Evolutionary conservation across 2,888 invertebrate species (phyloP).

Genomic region (Phalangium opilio): DNA sequence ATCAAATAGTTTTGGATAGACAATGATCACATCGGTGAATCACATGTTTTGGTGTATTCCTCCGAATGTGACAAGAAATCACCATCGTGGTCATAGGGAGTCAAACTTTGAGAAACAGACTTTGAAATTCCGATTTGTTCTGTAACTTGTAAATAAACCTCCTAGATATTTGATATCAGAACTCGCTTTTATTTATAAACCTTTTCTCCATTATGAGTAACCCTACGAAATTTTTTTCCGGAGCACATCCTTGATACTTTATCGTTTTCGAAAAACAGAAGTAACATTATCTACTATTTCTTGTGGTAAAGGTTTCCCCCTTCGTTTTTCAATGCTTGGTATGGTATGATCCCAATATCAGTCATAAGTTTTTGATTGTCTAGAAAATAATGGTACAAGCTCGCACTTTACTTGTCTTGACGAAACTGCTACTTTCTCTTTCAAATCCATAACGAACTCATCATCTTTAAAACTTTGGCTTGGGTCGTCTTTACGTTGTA

Average conservation of each 20-base stretch:
- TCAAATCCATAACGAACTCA: too few species aligned
- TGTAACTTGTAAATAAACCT: constrained; percentile 2
- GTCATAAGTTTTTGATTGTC: not conserved
- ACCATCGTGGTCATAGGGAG: constrained; percentile 5
- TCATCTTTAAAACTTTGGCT: too few species aligned
- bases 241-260: not conserved
- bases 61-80: constrained; percentile 2
- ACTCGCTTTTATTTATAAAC: constrained; percentile 1
- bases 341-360: not conserved
- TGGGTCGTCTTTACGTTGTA: too few species aligned
- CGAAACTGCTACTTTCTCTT: too few species aligned
- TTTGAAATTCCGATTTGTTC: not conserved
- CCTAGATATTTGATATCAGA: not conserved
- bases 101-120: constrained; percentile 6
- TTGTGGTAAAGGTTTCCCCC: too few species aligned
- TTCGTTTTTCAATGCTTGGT: not conserved
- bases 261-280: not conserved
- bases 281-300: not conserved
- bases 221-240: constrained; percentile 1
- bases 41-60: not conserved
- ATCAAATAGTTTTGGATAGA: not conserved
- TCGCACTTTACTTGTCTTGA: not conserved
- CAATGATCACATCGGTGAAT: not conserved
- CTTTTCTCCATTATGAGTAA: not conserved
- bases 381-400: not conserved